Evolutionary conservation across 2,113 vertebrate genomes (phyloP), one percentile per base, ranked within the genome.

Genomic region (Lophotis ruficrista): DNA sequence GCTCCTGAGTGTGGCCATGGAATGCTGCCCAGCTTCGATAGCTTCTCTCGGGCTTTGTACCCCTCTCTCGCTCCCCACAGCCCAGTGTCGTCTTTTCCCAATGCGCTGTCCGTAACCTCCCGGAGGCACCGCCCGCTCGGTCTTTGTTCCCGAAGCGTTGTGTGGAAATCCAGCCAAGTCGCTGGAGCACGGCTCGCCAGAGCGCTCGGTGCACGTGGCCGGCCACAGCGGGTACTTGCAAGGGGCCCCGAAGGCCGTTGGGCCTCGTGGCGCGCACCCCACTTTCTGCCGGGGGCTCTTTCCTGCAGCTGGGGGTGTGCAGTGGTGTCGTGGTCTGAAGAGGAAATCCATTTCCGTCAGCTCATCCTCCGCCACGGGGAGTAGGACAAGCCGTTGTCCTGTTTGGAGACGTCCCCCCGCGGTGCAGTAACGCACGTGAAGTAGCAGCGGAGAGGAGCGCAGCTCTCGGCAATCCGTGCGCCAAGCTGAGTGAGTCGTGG

Each of bases 181-280:
- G 4, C 7, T 8, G 2, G 24, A 2, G 0, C 0, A 0, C 9
- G 51, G 15, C 0, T 14, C 1, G 4, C 14, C 41, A 4, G 4
- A 50, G 15, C 5, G 14, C 15, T 20, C 2, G 3, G 54, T 2
- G 4, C 13, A 13, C 6, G 43, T 43, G 35, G 90, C 51, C 28
- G 19, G 14, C 13, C 8, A 1, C 12, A 9, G 23, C 37, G 24
- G 57, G 50, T 27, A 5, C n/a, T 4, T 3, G 13, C 3, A 17
- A 62, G 58, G 15, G 16, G 21, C 2, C 9, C n/a, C 4, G 18
- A 12, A 20, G 50, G 50, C n/a, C 0, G 0, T 2, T 3, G 25
- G 62, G 45, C 75, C 66, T 10, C 8, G 48, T 15, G 0, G 1
- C 7, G 2, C 3, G 68, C 51, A 15, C 57, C 51, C 75, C 1